Base-by-base conservation (phyloP, 2,113 vertebrate genomes). In the Hemichromis elongatus region DNA sequence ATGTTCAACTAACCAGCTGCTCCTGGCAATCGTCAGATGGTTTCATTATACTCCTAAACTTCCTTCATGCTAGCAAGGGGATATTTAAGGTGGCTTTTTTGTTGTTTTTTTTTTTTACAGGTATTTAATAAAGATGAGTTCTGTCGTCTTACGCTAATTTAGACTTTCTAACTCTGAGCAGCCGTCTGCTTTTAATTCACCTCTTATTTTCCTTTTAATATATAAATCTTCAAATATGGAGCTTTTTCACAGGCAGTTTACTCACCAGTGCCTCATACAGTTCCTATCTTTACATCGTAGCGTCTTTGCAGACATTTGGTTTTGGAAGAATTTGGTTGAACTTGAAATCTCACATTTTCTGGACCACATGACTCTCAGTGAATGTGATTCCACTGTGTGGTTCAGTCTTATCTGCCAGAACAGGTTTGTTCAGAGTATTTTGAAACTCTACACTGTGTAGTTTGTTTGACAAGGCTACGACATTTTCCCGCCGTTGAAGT, bases 1-100 rank as follows among this genome's bases (percentile, higher is more conserved):
- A 92, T 90, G 91, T 81, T 68, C 18, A 35, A 79, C 85, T 89
- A 89, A 88, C 84, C 50, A 26, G 4, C 79, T 81, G 79, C 40
- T 73, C 24, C 26, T 73, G 1, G 57, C 26, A 66, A 40, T 90
- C 63, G 50, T 82, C 75, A 82, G 91, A 83, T 57, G 81, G 52
- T 90, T 50, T 80, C 28, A 80, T 81, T 11, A 77, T 42, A 16
- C 21, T 42, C 40, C 47, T 19, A 28, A 52, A 50, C 26, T 47
- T 70, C 66, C 55, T 63, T 86, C 52, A 81, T 1, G 0, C 50
- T 73, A 78, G 33, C 35, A 24, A 53, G 28, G 8, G 57, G 55
- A 47, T 59, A 19, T 75, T 75, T 75, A 19, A 75, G 24, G 16
- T 50, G 26, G 28, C 47, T 54, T 30, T 57, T 57, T 9, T 30